Evolutionary conservation across 2,888 invertebrate genomes (phyloP).

Genomic region (Patella depressa): DNA sequence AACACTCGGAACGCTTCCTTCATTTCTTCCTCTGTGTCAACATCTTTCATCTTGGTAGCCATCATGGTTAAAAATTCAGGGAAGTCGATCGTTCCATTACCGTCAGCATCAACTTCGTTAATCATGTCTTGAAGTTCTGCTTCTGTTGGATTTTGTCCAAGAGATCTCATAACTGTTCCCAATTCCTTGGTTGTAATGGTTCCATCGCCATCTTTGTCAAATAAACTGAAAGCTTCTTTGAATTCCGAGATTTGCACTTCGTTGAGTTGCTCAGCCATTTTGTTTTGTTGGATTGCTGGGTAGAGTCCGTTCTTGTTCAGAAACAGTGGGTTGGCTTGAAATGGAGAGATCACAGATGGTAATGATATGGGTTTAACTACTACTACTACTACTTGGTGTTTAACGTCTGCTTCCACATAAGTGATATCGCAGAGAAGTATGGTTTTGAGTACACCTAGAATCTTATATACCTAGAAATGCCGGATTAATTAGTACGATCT

Average conservation of each 20-base stretch:
- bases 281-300: not conserved
- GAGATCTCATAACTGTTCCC: slow-evolving; percentile 7
- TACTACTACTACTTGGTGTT: too few species aligned
- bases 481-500: too few species aligned
- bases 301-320: too few species aligned
- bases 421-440: too few species aligned
- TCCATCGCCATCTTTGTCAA: slow-evolving; percentile 86
- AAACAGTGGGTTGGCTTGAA: too few species aligned
- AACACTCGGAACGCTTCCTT: slow-evolving; percentile 73
- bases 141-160: slow-evolving; percentile 8
- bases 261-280: slow-evolving; percentile 43
- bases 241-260: slow-evolving; percentile 79
- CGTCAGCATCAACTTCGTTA: slow-evolving; percentile 65
- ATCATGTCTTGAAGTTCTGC: slow-evolving; percentile 6
- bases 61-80: slow-evolving; percentile 99
- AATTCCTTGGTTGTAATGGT: slow-evolving; percentile 4
- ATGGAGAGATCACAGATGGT: too few species aligned
- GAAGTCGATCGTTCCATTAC: slow-evolving; percentile 99
- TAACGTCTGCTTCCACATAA: too few species aligned
- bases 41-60: slow-evolving; percentile 99
- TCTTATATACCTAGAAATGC: too few species aligned
- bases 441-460: too few species aligned
- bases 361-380: too few species aligned
- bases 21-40: slow-evolving; percentile 98
- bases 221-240: slow-evolving; percentile 99